Evolutionary conservation across 2,888 invertebrate species (phyloP), one percentile per base, ranked within the genome.

Genomic region (Calliphora vomitoria): DNA sequence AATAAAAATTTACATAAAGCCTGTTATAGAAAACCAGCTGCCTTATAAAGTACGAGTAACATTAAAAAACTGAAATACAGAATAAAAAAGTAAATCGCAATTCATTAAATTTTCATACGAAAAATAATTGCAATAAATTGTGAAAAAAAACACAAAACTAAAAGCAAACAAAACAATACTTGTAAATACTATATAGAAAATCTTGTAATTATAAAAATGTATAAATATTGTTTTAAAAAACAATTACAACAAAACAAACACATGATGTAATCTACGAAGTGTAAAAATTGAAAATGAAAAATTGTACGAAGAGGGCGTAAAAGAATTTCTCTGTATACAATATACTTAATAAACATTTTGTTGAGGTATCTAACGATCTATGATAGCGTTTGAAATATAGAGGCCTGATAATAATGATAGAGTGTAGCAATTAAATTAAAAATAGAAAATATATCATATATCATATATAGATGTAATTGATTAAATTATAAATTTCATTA

Each of bases 1-100:
- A 83, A 78, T 64, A 35, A 74, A 71, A 68, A 85, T 75, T 85
- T 80, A 69, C 80, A 85, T 85, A 69, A 85, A 71, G 62, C 53
- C 80, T 75, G 60, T 69, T 85, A 75, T 80, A 75, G 80, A 85
- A 81, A 85, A 85, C 85, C 85, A 85, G 80, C 79, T 85, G 85
- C 85, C 80, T 75, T 85, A 69, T 85, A 85, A 71, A 85, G 80
- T 25, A 25, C 25, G 25, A 25, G 25, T 31, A 44, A 60, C 68
- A 53, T 47, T 41, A 25, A 68, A n/a, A 84, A 64, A 78, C 18
- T 76, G 25, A 62, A 71, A 60, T 55, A 62, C 47, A 66, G 8
- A 62, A 41, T 44, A 31, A 18, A 44, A 60, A 53, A 66, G 58
- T 38, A 64, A 50, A 47, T 75, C 58, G 55, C 47, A 82, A 82